Percentiles rank a stretch among this genome's conserved stretches.
These are phyloP conservation scores for Megaceryle maxima DNA, from an alignment of 2,113 vertebrate genomes.

Conservation along the genomic window DNA sequence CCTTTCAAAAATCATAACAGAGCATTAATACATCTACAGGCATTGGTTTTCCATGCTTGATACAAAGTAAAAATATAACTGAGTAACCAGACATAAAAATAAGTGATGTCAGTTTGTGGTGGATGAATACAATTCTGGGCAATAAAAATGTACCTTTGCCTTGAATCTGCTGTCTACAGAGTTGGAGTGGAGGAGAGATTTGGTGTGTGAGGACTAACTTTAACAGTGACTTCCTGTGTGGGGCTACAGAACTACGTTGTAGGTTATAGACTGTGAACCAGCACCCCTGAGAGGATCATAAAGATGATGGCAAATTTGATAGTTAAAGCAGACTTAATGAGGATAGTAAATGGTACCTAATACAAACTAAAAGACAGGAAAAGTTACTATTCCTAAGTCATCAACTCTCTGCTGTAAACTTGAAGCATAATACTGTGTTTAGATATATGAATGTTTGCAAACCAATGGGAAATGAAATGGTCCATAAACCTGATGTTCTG, in stretches of 20 bases:
- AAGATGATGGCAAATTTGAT: not conserved
- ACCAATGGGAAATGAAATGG: not conserved
- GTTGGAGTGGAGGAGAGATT: not conserved
- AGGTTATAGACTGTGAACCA: not conserved
- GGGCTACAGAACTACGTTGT: not conserved
- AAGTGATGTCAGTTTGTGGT: not conserved
- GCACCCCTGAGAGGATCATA: not conserved
- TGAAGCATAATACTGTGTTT: not conserved
- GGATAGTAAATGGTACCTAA: not conserved
- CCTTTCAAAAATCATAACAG: conserved; percentile 16
- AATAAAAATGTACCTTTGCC: not conserved
- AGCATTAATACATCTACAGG: conserved; percentile 8
- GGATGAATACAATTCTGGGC: not conserved
- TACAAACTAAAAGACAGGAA: not conserved
- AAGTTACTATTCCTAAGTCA: not conserved
- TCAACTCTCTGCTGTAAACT: not conserved
- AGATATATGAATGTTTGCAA: not conserved
- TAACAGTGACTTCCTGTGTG: conserved; percentile 63
- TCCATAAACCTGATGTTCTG: no score
- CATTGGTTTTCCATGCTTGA: conserved; percentile 4
- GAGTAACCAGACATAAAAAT: not conserved
- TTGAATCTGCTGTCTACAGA: not conserved
- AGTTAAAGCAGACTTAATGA: not conserved
- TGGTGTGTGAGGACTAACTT: not conserved
- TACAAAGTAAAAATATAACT: conserved; percentile 12